These are phyloP conservation scores for Pteropus alecto DNA, from an alignment of 2,113 vertebrate genomes.

Conservation along the genomic window DNA sequence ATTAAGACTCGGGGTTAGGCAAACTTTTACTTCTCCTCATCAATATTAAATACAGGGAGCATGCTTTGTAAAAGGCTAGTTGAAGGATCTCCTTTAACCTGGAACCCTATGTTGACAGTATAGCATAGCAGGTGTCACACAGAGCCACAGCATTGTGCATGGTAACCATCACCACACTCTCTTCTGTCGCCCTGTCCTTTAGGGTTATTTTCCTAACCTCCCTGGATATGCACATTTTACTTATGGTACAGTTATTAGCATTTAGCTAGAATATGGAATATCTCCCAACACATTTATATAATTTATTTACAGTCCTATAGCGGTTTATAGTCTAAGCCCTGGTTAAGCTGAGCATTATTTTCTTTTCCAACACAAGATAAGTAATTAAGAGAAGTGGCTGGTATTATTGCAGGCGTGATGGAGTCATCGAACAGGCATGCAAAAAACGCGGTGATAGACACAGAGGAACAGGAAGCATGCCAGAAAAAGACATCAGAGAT, in stretches of 20 bases:
- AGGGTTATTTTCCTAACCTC: neutral
- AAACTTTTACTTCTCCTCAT: neutral
- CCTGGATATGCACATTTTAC: neutral
- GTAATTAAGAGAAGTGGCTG: slow-evolving; percentile 25
- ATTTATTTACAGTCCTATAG: slow-evolving; percentile 55
- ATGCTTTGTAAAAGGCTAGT: neutral
- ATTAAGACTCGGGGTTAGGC: neutral
- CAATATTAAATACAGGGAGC: neutral
- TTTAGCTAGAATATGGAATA: slow-evolving; percentile 34
- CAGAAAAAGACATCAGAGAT: slow-evolving; percentile 2
- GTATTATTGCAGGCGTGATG: slow-evolving; percentile 18
- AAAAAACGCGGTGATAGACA: slow-evolving; percentile 9
- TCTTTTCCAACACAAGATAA: slow-evolving; percentile 46
- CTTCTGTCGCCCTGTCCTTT: neutral
- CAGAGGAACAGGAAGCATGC: neutral
- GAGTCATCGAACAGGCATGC: slow-evolving; percentile 28
- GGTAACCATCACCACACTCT: neutral
- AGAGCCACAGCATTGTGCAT: neutral
- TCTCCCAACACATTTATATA: slow-evolving; percentile 37
- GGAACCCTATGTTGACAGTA: neutral
- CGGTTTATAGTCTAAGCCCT: slow-evolving; percentile 37
- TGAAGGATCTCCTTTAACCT: neutral
- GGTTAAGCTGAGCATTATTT: slow-evolving; percentile 32
- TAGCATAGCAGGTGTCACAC: neutral
- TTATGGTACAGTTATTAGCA: slow-evolving; percentile 15